phyloP scores from a whole-genome alignment of 2,888 invertebrate genomes.

The Brenthis hecate region DNA sequence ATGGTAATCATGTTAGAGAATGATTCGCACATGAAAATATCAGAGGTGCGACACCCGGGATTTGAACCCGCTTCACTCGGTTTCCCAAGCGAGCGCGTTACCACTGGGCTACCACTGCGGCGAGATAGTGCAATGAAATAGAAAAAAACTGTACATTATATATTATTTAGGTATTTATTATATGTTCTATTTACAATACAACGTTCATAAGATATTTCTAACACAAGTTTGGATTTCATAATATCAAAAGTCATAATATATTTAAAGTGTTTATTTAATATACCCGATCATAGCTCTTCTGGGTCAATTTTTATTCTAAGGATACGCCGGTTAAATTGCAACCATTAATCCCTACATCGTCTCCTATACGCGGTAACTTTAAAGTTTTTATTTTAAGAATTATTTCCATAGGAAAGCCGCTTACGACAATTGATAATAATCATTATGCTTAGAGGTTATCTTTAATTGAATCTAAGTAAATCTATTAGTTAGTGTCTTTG shows the following conservation, averaged over 20 bases:
- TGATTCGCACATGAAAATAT: too few relatives aligned
- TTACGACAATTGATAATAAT: slow-evolving; percentile 36
- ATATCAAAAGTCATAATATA: background rate
- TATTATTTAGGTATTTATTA: too few relatives aligned
- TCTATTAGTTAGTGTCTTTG: slow-evolving; percentile 22
- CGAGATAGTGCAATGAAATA: background rate
- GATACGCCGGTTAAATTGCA: slow-evolving; percentile 64
- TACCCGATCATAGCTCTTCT: background rate
- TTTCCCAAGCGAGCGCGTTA: too few relatives aligned
- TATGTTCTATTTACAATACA: too few relatives aligned
- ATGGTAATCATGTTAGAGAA: too few relatives aligned
- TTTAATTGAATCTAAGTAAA: slow-evolving; percentile 35
- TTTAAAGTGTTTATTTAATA: background rate
- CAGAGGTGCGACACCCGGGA: too few relatives aligned
- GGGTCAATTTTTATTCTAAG: slow-evolving; percentile 7
- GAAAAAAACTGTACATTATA: background rate
- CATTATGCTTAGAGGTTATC: slow-evolving; percentile 33
- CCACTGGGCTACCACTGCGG: too few relatives aligned
- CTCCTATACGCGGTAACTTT: slow-evolving; percentile 34
- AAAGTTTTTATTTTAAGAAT: slow-evolving; percentile 35
- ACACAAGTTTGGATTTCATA: too few relatives aligned
- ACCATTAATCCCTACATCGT: slow-evolving; percentile 56
- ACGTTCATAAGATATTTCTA: too few relatives aligned
- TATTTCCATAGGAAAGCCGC: slow-evolving; percentile 37
- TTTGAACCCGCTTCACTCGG: too few relatives aligned